Evolutionary conservation across 2,888 invertebrate genomes (phyloP), one percentile per base, ranked within the genome.

Genomic region (Uropetala carovei): DNA sequence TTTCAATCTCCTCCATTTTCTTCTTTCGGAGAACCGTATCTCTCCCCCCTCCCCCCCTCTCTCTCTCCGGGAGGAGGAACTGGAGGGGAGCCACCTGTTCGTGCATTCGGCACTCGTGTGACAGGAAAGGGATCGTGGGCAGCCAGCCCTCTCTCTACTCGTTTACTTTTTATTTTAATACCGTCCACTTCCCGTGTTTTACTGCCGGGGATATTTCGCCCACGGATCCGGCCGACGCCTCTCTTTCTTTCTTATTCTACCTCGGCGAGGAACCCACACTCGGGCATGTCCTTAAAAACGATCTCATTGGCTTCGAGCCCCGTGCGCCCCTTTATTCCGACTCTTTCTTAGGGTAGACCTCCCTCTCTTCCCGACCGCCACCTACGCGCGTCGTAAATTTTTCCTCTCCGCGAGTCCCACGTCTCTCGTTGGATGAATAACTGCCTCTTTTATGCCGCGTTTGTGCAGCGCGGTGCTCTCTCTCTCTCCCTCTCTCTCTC

Each of bases 241-340:
- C 11, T 27, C 75, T n/a, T n/a, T 27, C n/a, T 27, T n/a, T n/a
- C n/a, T n/a, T n/a, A n/a, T n/a, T 22, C 8, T 57, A 27, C 30
- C 4, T 84, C 27, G 22, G 1, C 11, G 56, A 10, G 56, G 8
- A 56, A 18, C 84, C 56, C 85, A n/a, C 43, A 43, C 64, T 64
- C 64, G 10, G 64, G 64, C n/a, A 16, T 64, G 18, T 30, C 84
- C n/a, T 27, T n/a, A n/a, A 68, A n/a, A 22, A n/a, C n/a, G 68
- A 68, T n/a, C 11, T 18, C 43, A n/a, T 43, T 56, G 56, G 83
- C 56, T 84, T 84, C 84, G 84, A 84, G 43, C 84, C 84, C 84
- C 84, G 43, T 30, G 9, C 82, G 5, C 16, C 27, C 82, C 27
- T 27, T 27, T 14, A 10, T 64, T 64, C 64, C 18, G 18, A 64